Conservation (phyloP, 1,140 invertebrate genomes). For the Heliconius eleuchia region DNA sequence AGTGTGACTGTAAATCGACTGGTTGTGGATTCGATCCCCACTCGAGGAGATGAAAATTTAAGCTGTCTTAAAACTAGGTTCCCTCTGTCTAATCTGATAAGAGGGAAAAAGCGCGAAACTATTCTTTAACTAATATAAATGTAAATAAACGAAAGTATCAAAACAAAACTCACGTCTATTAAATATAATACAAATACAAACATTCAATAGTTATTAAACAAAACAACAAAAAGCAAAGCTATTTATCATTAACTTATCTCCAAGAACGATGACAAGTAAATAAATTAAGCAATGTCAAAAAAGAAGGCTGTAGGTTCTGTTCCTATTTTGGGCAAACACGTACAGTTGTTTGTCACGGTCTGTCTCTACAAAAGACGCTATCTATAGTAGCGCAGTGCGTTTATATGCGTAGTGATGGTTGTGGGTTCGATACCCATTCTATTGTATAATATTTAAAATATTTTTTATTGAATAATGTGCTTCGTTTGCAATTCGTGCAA, state of each 20-base stretch:
- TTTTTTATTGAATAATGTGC: too few relatives aligned
- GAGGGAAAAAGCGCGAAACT: too few relatives aligned
- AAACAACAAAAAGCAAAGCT: not conserved
- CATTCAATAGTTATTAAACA: not conserved
- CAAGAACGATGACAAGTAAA: not conserved
- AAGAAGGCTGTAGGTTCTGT: not conserved
- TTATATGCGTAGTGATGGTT: not conserved
- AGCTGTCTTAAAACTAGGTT: too few relatives aligned
- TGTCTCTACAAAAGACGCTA: not conserved
- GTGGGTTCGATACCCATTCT: not conserved
- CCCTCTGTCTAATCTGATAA: too few relatives aligned
- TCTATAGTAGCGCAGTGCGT: not conserved
- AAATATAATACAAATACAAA: not conserved
- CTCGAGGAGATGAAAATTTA: too few relatives aligned
- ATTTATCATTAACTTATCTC: not conserved
- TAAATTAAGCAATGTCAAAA: not conserved
- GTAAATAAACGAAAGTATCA: too few relatives aligned
- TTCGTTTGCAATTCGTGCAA: not conserved
- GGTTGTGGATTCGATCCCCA: too few relatives aligned
- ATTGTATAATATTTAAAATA: not conserved
- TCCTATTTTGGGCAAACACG: not conserved
- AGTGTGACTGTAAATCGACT: too few relatives aligned
- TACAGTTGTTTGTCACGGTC: not conserved
- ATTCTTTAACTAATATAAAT: too few relatives aligned
- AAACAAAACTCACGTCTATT: too few relatives aligned